phyloP scores from a whole-genome alignment of 2,888 invertebrate species.

The Rotaria sp. region DNA sequence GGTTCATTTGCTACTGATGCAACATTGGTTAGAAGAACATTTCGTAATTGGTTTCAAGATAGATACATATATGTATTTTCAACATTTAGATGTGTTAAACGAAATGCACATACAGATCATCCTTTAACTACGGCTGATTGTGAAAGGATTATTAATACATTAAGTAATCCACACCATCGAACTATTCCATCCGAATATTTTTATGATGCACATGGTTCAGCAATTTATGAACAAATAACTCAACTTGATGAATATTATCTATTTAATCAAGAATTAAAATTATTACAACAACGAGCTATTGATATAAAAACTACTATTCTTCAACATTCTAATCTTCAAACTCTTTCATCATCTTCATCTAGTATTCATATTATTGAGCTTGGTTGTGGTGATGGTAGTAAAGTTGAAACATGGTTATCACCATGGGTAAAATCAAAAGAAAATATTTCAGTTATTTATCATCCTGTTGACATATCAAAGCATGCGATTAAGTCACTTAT shows the following conservation, averaged over 20 bases:
- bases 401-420: conserved; percentile 1
- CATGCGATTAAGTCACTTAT: neutral
- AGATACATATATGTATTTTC: neutral
- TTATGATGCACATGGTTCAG: neutral
- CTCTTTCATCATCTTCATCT: neutral
- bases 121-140: neutral
- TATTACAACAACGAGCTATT: neutral
- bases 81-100: neutral
- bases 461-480: neutral
- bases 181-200: neutral
- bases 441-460: neutral
- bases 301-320: neutral
- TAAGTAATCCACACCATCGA: neutral
- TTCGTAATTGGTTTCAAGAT: neutral
- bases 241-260: neutral
- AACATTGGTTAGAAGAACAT: neutral
- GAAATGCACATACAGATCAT: neutral
- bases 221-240: neutral
- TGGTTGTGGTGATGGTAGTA: neutral
- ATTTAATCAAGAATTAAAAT: neutral
- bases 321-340: neutral
- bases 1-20: neutral
- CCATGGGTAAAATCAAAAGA: neutral
- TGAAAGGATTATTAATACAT: neutral
- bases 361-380: neutral